phyloP scores from a whole-genome alignment of 2,888 invertebrate species.

The Pheosia gnoma region DNA sequence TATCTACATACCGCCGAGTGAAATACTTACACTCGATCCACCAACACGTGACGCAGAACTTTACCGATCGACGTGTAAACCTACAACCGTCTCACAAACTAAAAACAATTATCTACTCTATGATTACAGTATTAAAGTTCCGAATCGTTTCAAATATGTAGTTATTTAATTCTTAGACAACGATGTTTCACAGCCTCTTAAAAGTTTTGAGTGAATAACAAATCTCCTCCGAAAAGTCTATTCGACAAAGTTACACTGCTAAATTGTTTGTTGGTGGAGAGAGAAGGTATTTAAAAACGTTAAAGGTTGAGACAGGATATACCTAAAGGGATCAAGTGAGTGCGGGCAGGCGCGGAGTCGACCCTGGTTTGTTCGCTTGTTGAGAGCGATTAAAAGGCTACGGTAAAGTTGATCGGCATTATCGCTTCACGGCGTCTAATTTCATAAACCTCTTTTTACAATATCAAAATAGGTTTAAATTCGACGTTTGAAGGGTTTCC shows the following conservation, averaged over 20 bases:
- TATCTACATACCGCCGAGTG: constrained; percentile 57
- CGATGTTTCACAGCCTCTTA: constrained; percentile 82
- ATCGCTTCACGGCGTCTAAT: constrained; percentile 20
- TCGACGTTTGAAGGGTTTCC: constrained; percentile 1
- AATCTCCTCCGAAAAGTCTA: constrained; percentile 79
- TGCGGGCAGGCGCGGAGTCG: constrained; percentile 9
- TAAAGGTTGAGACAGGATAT: constrained; percentile 66
- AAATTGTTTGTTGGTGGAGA: constrained; percentile 77
- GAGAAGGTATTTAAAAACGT: constrained; percentile 71
- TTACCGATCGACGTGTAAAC: constrained; percentile 64
- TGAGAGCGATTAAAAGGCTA: constrained; percentile 30
- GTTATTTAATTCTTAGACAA: constrained; percentile 77
- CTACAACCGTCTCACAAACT: constrained; percentile 55
- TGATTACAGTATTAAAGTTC: constrained; percentile 41
- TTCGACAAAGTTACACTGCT: constrained; percentile 75
- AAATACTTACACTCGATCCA: constrained; percentile 56
- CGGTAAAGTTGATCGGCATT: constrained; percentile 23
- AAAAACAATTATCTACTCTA: constrained; percentile 58
- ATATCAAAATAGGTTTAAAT: constrained; percentile 4
- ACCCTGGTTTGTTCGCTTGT: constrained; percentile 17
- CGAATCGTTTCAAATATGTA: constrained; percentile 43
- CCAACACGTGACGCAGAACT: constrained; percentile 63
- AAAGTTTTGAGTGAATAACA: constrained; percentile 83
- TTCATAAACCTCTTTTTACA: constrained; percentile 11
- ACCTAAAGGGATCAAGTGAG: constrained; percentile 54